phyloP scores from a whole-genome alignment of 2,797 vertebrate genomes.

The Argentina silus region DNA sequence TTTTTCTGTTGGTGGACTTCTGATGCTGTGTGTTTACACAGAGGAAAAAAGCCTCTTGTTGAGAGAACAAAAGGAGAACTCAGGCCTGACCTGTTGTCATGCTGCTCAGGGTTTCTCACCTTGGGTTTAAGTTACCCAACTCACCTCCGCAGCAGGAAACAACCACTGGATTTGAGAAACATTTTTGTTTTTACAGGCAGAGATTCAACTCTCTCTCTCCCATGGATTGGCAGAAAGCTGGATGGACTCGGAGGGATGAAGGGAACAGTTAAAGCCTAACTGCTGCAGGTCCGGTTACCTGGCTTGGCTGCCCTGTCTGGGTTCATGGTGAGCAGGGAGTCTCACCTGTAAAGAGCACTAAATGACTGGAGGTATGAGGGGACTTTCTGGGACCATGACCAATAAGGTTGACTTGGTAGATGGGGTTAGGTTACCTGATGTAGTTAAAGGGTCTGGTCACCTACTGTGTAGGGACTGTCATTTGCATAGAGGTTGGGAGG shows the following conservation, averaged over 20 bases:
- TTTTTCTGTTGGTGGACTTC: background rate
- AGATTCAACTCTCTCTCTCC: conserved; percentile 48
- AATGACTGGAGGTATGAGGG: too few species aligned
- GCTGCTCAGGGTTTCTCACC: conserved; percentile 56
- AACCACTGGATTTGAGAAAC: conserved; percentile 55
- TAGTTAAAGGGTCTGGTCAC: too few species aligned
- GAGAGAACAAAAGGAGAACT: background rate
- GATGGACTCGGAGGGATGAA: background rate
- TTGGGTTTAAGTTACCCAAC: conserved; percentile 59
- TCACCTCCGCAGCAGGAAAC: conserved; percentile 70
- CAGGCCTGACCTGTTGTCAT: conserved; percentile 49
- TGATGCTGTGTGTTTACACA: background rate
- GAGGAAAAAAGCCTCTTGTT: too few species aligned
- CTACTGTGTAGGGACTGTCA: too few species aligned
- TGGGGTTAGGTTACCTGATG: too few species aligned
- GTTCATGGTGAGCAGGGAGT: background rate
- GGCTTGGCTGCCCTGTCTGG: conserved; percentile 3
- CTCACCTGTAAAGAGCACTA: background rate
- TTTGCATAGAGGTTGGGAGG: too few species aligned
- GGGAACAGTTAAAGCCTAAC: conserved; percentile 1
- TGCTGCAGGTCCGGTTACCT: conserved; percentile 17
- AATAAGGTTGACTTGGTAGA: too few species aligned
- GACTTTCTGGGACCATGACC: too few species aligned
- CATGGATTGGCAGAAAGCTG: too few species aligned
- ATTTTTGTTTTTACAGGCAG: conserved; percentile 67